Conservation (phyloP, 2,888 invertebrate species). For the Ephialtes manifestator region DNA sequence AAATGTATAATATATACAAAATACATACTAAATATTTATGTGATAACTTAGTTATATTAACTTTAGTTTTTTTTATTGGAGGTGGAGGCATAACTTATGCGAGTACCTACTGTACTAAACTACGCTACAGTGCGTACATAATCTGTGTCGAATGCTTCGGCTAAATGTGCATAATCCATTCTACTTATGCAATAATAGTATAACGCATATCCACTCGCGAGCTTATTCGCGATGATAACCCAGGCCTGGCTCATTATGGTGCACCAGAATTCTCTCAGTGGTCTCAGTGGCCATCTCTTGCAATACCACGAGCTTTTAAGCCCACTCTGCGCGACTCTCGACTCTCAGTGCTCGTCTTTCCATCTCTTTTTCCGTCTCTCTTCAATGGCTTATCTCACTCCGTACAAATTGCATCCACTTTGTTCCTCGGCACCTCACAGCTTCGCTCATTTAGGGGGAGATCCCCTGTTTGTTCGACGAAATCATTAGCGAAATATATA, state of each 20-base stretch:
- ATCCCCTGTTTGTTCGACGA: slow-evolving; percentile 23
- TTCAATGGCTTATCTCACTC: slow-evolving; percentile 5
- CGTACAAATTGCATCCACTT: slow-evolving; percentile 44
- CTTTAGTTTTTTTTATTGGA: not conserved
- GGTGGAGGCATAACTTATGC: not conserved
- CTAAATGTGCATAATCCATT: slow-evolving; percentile 56
- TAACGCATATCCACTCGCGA: slow-evolving; percentile 50
- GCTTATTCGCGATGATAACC: slow-evolving; percentile 58
- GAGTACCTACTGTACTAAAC: slow-evolving; percentile 6
- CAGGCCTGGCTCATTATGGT: slow-evolving; percentile 51
- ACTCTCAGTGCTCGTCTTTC: slow-evolving; percentile 26
- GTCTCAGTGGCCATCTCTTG: slow-evolving; percentile 37
- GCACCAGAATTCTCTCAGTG: slow-evolving; percentile 34
- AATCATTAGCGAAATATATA: slow-evolving; percentile 39
- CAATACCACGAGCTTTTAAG: slow-evolving; percentile 57
- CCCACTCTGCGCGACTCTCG: slow-evolving; percentile 55
- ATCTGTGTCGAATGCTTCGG: slow-evolving; percentile 27
- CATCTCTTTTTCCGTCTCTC: not conserved
- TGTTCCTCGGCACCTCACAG: slow-evolving; percentile 34
- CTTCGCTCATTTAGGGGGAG: slow-evolving; percentile 27
- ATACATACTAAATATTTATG: too few relatives aligned
- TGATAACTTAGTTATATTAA: too few relatives aligned
- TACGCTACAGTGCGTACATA: slow-evolving; percentile 3
- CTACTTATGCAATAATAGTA: slow-evolving; percentile 51
- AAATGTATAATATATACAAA: too few relatives aligned